phyloP scores from a whole-genome alignment of 2,888 invertebrate species.

The Saturnia japonica region DNA sequence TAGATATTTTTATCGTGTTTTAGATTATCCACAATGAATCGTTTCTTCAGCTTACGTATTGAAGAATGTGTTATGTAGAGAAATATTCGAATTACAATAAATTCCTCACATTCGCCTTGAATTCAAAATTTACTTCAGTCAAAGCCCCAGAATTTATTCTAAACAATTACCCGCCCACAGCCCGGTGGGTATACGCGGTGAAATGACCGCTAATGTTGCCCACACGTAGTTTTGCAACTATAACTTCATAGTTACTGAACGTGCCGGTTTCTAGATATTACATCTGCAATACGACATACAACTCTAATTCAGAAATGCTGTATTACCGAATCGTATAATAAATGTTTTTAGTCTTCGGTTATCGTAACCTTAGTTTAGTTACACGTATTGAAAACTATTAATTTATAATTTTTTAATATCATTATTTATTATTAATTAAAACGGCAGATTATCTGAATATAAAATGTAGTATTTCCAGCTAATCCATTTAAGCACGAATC shows the following conservation, averaged over 20 bases:
- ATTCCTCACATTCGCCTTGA: not conserved
- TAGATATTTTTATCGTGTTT: not conserved
- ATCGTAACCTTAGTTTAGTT: too few relatives aligned
- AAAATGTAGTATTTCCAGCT: not conserved
- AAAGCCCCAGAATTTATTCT: slow-evolving; percentile 3
- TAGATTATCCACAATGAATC: not conserved
- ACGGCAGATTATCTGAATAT: not conserved
- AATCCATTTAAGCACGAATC: not conserved
- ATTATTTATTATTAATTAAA: not conserved
- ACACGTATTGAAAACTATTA: too few relatives aligned
- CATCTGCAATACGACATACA: slow-evolving; percentile 2
- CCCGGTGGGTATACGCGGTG: not conserved
- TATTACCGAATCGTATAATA: not conserved
- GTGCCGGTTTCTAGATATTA: not conserved
- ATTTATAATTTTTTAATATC: too few relatives aligned
- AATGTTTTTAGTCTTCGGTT: too few relatives aligned
- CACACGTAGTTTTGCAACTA: slow-evolving; percentile 2
- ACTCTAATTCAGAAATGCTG: not conserved
- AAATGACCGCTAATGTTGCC: slow-evolving; percentile 12
- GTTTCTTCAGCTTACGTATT: not conserved
- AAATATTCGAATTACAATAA: not conserved
- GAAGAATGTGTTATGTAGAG: not conserved
- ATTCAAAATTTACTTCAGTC: not conserved
- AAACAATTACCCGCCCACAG: slow-evolving; percentile 10
- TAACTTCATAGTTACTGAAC: not conserved